Evolutionary conservation across 2,797 vertebrate genomes (phyloP), one percentile per base, ranked within the genome.

Genomic region (Anguilla anguilla): DNA sequence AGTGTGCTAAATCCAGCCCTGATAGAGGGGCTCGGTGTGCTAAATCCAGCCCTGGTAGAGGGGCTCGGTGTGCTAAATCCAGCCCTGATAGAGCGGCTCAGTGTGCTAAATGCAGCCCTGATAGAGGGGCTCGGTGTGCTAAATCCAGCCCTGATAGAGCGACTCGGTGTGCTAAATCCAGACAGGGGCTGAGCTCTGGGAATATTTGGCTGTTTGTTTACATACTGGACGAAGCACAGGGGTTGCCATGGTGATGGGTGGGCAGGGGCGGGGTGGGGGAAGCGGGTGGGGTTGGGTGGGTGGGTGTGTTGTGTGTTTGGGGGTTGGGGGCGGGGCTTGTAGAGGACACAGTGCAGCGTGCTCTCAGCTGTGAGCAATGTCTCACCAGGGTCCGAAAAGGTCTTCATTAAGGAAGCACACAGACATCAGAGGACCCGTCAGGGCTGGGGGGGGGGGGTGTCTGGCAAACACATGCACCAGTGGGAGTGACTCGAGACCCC

Each of bases 371-470:
- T n/a, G 61, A 88, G 85, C 74, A 88, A 88, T 81, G 87, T 89
- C 90, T 82, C 90, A 88, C 90, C 88, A 69, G 85, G 61, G 88
- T 89, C 43, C 10, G 11, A 89, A 85, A 89, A 90, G 88, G 86
- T 84, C 82, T 86, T 89, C 83, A 83, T 90, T 90, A 90, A 86
- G 57, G 72, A 85, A 88, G 77, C 55, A 39, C 59, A 31, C 85
- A 51, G 83, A 88, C 85, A 90, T 88, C 89, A 88, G 67, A 86
- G 88, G 46, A 25, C 15, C 11, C 84, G 59, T 35, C 19, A 72
- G 81, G n/a, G 7, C 31, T 28, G n/a, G 83, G 85, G n/a, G 31
- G 67, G 86, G 77, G 57, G 59, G 13, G 64, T 35, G 84, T 84
- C 86, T 43, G 57, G 61, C 85, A 89, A 83, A 87, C 51, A 87